Conservation (phyloP, 2,888 invertebrate species). For the Celastrina argiolus region DNA sequence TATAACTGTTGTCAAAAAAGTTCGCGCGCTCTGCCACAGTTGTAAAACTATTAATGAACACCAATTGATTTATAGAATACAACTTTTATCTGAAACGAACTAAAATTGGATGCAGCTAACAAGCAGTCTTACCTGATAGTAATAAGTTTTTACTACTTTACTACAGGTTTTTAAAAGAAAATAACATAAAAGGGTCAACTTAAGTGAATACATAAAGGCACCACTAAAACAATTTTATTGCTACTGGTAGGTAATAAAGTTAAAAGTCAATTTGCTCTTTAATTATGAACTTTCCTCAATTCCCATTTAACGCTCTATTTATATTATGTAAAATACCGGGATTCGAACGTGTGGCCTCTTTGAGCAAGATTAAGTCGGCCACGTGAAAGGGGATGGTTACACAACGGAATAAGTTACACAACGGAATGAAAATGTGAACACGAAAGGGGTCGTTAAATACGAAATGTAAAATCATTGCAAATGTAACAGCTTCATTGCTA, state of each 20-base stretch:
- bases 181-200: not conserved
- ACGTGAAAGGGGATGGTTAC: not conserved
- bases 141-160: no score
- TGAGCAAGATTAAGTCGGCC: slow-evolving; percentile 5
- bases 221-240: slow-evolving; percentile 6
- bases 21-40: not conserved
- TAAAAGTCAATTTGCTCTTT: slow-evolving; percentile 6
- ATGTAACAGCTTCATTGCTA: not conserved
- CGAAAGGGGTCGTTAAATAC: not conserved
- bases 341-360: slow-evolving; percentile 5
- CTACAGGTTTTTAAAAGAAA: not conserved
- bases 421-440: not conserved
- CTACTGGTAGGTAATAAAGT: not conserved
- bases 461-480: no score
- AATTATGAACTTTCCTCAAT: slow-evolving; percentile 8
- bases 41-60: slow-evolving; percentile 19
- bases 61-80: not conserved
- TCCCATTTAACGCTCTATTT: not conserved
- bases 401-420: not conserved
- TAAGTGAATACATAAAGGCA: not conserved
- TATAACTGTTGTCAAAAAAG: not conserved
- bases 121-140: not conserved
- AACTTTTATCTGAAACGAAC: not conserved
- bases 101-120: not conserved
- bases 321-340: not conserved